Evolutionary conservation across 2,113 vertebrate genomes (phyloP).

Genomic region (Hemiscyllium ocellatum): DNA sequence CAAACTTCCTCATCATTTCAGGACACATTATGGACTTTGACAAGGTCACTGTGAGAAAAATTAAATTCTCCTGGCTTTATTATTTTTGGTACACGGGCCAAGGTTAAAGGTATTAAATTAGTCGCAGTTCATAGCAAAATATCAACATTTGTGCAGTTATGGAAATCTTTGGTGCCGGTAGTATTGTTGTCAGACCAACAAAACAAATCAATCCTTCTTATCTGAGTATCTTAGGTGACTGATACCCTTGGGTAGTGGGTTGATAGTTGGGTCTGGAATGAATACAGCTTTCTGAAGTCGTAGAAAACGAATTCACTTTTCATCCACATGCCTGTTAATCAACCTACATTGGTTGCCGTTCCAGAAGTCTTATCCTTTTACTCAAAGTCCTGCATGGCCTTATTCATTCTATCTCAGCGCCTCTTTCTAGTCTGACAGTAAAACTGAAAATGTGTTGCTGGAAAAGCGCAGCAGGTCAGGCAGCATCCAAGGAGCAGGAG

Average conservation of each 20-base stretch:
- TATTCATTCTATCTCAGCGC: too few relatives aligned
- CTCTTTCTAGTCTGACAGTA: too few relatives aligned
- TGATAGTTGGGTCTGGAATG: not conserved
- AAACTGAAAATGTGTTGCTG: too few relatives aligned
- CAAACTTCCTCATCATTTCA: too few relatives aligned
- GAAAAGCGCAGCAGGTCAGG: too few relatives aligned
- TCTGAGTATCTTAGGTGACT: not conserved
- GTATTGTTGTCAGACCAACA: not conserved
- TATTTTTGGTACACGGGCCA: not conserved
- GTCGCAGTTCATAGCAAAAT: not conserved
- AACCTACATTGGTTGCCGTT: too few relatives aligned
- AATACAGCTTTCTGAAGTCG: not conserved
- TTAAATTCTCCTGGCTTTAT: not conserved
- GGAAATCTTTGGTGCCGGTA: not conserved
- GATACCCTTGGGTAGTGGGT: not conserved
- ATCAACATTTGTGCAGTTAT: not conserved
- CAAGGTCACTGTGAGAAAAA: not conserved
- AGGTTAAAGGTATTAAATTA: not conserved
- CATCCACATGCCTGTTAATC: too few relatives aligned
- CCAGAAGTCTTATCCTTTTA: too few relatives aligned
- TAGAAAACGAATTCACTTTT: too few relatives aligned
- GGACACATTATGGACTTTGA: not conserved
- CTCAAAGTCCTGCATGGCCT: too few relatives aligned
- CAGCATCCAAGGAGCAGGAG: too few relatives aligned
- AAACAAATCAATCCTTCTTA: not conserved